phyloP scores from a whole-genome alignment of 2,888 invertebrate species.

The Punctoribates punctum region DNA sequence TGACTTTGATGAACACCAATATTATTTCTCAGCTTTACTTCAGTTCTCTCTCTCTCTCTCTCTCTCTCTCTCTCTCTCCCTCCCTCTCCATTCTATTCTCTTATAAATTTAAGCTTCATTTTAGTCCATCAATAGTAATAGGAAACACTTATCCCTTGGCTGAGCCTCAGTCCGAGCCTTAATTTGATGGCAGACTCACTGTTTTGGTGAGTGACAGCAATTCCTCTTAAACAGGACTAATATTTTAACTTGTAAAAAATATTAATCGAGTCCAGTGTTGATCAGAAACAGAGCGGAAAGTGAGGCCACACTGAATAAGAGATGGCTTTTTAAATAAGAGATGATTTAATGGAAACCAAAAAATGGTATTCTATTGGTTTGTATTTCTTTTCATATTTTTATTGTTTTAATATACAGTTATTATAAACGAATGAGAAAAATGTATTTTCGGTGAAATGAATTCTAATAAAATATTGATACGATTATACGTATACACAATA shows the following conservation, averaged over 20 bases:
- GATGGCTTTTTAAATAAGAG: neutral
- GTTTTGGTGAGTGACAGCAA: too few relatives aligned
- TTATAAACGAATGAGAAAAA: neutral
- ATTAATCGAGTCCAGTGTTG: constrained; percentile 9
- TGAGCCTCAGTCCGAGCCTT: constrained; percentile 7
- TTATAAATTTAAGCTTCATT: neutral
- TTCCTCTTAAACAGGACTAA: too few relatives aligned
- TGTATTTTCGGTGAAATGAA: neutral
- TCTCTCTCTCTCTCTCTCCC: neutral
- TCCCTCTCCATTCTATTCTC: neutral
- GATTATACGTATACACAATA: neutral
- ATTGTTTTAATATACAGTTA: neutral
- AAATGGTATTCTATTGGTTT: too few relatives aligned
- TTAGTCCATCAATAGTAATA: neutral
- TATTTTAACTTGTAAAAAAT: neutral
- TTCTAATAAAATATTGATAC: constrained; percentile 24
- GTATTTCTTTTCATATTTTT: neutral
- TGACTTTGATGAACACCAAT: constrained; percentile 17
- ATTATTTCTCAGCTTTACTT: too few relatives aligned
- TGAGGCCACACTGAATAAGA: neutral
- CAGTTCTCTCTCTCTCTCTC: neutral
- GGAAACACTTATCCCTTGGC: constrained; percentile 12
- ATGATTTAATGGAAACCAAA: neutral
- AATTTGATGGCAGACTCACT: neutral
- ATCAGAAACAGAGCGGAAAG: too few relatives aligned